Evolutionary conservation across 1,140 invertebrate species (phyloP), one percentile per base, ranked within the genome.

Genomic region (Leptonema lineaticorne): DNA sequence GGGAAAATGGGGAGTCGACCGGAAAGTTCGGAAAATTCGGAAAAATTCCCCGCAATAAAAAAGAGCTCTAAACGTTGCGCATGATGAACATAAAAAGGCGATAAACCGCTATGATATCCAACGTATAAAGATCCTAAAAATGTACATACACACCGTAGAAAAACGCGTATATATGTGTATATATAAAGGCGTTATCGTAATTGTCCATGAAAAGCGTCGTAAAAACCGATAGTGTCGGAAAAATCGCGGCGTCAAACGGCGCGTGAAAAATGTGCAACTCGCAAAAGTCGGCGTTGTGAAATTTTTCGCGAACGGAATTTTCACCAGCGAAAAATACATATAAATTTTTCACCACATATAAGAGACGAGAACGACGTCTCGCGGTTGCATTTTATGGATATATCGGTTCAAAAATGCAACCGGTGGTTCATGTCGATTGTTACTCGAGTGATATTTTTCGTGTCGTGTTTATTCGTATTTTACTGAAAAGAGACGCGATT

Each of bases 61-160:
- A 59, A 20, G 20, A 33, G 57, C 30, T 29, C 20, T 59, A 59
- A 59, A 24, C 18, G 30, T 22, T 59, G 57, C 57, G 57, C 57
- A 59, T 59, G 57, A 59, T 59, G 30, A 37, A 59, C 57, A 59
- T 59, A 59, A 59, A 59, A 59, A 59, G 30, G 57, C 57, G 57
- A 59, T 59, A 59, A 59, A 59, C 28, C 18, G 28, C 18, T 27
- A 59, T 59, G 30, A 59, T 59, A 59, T 59, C 57, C 20, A 16
- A 30, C n/a, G 57, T n/a, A n/a, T n/a, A 53, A 22, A 59, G 30
- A 29, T 29, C 57, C 57, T 59, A 59, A 59, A 59, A 59, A n/a
- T n/a, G n/a, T n/a, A n/a, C n/a, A n/a, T n/a, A n/a, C n/a, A n/a
- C n/a, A n/a, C n/a, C n/a, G n/a, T n/a, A n/a, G n/a, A n/a, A n/a